phyloP scores from a whole-genome alignment of 2,797 vertebrate genomes.

The Pipistrellus kuhlii region DNA sequence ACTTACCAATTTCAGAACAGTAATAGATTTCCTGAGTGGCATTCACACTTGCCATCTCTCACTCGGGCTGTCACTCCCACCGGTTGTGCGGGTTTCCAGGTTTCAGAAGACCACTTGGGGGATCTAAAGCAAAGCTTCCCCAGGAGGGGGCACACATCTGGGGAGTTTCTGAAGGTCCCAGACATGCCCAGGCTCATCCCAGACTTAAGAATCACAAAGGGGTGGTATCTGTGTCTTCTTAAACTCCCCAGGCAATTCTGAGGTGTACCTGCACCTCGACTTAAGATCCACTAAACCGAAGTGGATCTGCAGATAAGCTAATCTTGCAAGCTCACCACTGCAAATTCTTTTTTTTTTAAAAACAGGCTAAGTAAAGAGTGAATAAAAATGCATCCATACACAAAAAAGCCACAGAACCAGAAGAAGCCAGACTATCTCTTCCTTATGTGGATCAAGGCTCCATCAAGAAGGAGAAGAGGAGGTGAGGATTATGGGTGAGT shows the following conservation, averaged over 20 bases:
- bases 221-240: not conserved
- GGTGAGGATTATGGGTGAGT: not conserved
- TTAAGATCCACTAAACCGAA: not conserved
- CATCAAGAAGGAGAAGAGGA: not conserved
- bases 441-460: not conserved
- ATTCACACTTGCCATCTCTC: conserved; percentile 38
- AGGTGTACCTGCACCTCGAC: not conserved
- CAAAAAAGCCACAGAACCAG: not conserved
- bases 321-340: not conserved
- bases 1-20: not conserved
- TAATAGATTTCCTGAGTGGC: conserved; percentile 44
- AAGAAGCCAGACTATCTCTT: not conserved
- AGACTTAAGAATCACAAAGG: not conserved
- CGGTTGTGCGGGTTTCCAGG: conserved; percentile 14
- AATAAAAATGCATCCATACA: not conserved
- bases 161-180: not conserved
- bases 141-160: not conserved
- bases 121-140: not conserved
- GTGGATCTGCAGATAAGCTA: not conserved
- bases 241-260: not conserved
- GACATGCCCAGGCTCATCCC: not conserved
- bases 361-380: not conserved
- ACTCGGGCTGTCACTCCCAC: not conserved
- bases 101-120: not conserved
- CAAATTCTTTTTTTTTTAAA: conserved; percentile 26